Conservation (phyloP, 2,888 invertebrate genomes). For the Acleris literana region DNA sequence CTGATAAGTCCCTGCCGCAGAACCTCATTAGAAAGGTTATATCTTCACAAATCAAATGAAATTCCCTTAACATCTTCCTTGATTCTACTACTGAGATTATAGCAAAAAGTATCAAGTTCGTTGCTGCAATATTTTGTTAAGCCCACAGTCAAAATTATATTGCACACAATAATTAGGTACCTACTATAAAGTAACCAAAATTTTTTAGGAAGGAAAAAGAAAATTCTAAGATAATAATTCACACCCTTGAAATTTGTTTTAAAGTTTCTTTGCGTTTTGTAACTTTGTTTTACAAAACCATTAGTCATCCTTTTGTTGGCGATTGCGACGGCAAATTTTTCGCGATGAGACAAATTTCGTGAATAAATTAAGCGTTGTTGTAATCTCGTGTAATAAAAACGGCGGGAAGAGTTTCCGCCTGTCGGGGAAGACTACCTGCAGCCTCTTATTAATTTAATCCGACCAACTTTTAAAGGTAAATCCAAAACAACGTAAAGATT, state of each 20-base stretch:
- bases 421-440: constrained; percentile 47
- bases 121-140: neutral
- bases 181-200: constrained; percentile 29
- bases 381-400: constrained; percentile 77
- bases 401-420: constrained; percentile 45
- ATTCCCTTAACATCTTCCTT: neutral
- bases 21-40: constrained; percentile 1
- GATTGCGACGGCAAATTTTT: constrained; percentile 76
- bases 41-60: neutral
- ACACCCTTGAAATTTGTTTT: constrained; percentile 69
- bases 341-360: constrained; percentile 81
- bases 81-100: neutral
- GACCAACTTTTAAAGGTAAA: constrained; percentile 33
- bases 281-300: constrained; percentile 79
- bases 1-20: neutral
- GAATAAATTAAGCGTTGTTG: constrained; percentile 80
- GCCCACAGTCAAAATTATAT: constrained; percentile 6
- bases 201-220: constrained; percentile 39
- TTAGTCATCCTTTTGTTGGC: constrained; percentile 82
- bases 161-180: constrained; percentile 31
- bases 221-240: constrained; percentile 73
- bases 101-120: constrained; percentile 2
- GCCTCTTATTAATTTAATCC: constrained; percentile 44
- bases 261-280: constrained; percentile 71
- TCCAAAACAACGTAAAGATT: constrained; percentile 31